These are phyloP conservation scores for Amazona vittata DNA, from an alignment of 2,113 vertebrate genomes.

Conservation along the genomic window DNA sequence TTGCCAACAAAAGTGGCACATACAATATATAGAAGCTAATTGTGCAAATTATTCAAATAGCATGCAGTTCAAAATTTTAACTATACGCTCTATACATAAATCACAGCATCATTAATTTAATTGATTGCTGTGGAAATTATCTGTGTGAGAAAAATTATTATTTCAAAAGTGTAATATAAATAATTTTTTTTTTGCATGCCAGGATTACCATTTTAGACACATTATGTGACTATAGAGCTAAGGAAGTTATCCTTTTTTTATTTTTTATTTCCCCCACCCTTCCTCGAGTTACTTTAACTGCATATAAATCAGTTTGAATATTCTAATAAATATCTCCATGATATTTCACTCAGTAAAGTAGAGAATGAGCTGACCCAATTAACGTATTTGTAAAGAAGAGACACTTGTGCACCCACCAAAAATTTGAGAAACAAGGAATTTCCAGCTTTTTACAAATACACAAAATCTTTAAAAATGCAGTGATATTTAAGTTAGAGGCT, in stretches of 20 bases:
- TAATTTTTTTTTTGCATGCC: neutral
- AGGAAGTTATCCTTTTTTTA: neutral
- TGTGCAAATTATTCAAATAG: neutral
- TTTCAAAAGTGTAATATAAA: neutral
- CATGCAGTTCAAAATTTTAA: neutral
- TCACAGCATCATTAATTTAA: neutral
- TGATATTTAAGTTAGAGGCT: neutral
- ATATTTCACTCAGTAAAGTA: neutral
- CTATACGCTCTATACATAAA: neutral
- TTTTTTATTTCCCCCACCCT: neutral
- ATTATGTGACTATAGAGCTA: neutral
- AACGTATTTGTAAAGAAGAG: neutral
- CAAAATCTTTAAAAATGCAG: neutral
- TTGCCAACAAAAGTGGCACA: accelerated
- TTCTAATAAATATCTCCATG: neutral
- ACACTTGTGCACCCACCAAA: neutral
- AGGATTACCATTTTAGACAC: neutral
- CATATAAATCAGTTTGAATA: neutral
- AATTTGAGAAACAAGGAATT: neutral
- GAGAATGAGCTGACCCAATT: neutral
- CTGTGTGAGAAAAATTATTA: neutral
- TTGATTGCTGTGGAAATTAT: neutral
- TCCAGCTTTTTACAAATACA: neutral
- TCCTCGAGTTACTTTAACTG: neutral
- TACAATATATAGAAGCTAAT: neutral